Evolutionary conservation across 2,888 invertebrate genomes (phyloP).

Genomic region (Acleris literana): DNA sequence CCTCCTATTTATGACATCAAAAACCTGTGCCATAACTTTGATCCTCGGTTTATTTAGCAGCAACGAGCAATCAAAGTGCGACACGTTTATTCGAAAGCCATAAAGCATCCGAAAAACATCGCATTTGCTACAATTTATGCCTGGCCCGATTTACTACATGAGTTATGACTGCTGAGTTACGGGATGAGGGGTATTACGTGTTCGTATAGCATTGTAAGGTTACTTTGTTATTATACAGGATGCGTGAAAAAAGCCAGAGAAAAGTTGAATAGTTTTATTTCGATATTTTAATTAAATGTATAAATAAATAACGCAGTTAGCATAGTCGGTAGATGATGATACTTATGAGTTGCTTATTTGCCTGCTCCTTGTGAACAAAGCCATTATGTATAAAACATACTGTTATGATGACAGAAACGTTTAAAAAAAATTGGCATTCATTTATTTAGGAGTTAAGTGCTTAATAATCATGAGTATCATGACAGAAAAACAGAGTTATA

Average conservation of each 20-base stretch:
- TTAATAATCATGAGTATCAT: too few relatives aligned
- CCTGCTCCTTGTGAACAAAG: too few relatives aligned
- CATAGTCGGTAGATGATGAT: too few relatives aligned
- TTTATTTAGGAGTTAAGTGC: too few relatives aligned
- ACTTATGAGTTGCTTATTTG: too few relatives aligned
- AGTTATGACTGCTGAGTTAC: conserved; percentile 63
- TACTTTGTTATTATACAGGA: neutral
- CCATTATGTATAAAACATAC: too few relatives aligned
- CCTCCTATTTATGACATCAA: neutral
- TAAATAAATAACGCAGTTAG: too few relatives aligned
- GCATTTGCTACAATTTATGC: conserved; percentile 68
- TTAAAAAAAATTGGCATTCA: too few relatives aligned
- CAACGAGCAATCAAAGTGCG: conserved; percentile 39
- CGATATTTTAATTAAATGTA: too few relatives aligned
- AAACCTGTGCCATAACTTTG: conserved; percentile 12
- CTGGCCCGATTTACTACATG: conserved; percentile 63
- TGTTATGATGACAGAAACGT: too few relatives aligned
- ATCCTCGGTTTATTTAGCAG: conserved; percentile 18
- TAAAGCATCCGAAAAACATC: conserved; percentile 68
- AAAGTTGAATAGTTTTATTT: too few relatives aligned
- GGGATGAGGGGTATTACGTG: conserved; percentile 41
- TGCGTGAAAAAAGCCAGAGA: neutral
- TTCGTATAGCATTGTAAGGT: neutral
- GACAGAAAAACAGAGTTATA: too few relatives aligned
- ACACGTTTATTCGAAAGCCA: conserved; percentile 56